These are phyloP conservation scores for Phenacoccus solenopsis DNA, from an alignment of 1,140 invertebrate genomes.

Conservation along the genomic window DNA sequence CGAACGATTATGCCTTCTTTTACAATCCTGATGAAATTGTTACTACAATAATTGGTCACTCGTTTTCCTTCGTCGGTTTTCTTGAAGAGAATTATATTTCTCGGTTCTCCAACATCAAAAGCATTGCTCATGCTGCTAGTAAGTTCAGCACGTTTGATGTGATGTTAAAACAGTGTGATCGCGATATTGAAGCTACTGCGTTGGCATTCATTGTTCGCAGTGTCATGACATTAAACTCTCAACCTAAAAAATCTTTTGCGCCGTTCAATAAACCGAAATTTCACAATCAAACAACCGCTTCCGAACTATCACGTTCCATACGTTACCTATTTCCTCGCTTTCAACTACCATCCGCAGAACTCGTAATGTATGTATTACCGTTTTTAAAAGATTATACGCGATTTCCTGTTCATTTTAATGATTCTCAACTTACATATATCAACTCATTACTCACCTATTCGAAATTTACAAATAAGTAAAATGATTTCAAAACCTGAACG, in stretches of 20 bases:
- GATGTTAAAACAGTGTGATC: constrained; percentile 41
- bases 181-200: constrained; percentile 25
- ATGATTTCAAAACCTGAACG: too few relatives aligned
- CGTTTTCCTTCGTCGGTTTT: constrained; percentile 48
- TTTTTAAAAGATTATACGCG: too few relatives aligned
- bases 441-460: too few relatives aligned
- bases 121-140: constrained; percentile 40
- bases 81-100: constrained; percentile 59
- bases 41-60: constrained; percentile 47
- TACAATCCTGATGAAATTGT: constrained; percentile 50
- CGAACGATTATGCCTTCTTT: constrained; percentile 34
- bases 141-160: constrained; percentile 47
- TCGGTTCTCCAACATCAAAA: constrained; percentile 46
- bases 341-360: too few relatives aligned
- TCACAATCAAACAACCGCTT: too few relatives aligned
- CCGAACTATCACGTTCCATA: too few relatives aligned
- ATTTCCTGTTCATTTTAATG: too few relatives aligned
- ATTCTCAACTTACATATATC: too few relatives aligned
- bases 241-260: constrained; percentile 32
- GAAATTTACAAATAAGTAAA: too few relatives aligned
- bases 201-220: constrained; percentile 48
- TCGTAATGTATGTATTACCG: too few relatives aligned
- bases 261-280: constrained; percentile 19
- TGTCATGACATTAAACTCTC: constrained; percentile 52
- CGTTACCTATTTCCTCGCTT: too few relatives aligned